These are phyloP conservation scores for Alosa sapidissima DNA, from an alignment of 2,797 vertebrate genomes.

Conservation along the genomic window DNA sequence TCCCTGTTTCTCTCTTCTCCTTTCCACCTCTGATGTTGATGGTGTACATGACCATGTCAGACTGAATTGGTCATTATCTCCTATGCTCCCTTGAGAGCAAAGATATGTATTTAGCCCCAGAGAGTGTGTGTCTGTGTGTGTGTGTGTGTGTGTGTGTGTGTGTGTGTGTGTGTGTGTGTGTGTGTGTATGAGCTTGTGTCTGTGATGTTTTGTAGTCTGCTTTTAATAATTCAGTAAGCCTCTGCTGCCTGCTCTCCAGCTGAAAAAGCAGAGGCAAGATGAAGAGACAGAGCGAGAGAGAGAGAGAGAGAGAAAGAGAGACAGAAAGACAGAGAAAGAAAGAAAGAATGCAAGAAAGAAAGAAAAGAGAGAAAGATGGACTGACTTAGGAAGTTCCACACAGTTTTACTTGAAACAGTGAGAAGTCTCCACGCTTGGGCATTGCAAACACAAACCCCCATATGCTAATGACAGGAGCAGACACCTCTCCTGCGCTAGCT, in stretches of 20 bases:
- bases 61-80: constrained; percentile 49
- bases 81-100: constrained; percentile 25
- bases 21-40: constrained; percentile 28
- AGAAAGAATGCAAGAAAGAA: not conserved
- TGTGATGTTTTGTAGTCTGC: constrained; percentile 31
- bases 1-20: not conserved
- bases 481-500: not conserved
- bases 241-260: constrained; percentile 35
- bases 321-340: not conserved
- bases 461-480: not conserved
- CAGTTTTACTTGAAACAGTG: not conserved
- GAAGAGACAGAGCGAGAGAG: not conserved
- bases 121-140: not conserved
- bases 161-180: constrained; percentile 10
- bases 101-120: constrained; percentile 15
- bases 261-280: not conserved
- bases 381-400: not conserved
- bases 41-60: constrained; percentile 41
- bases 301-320: not conserved
- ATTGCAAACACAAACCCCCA: not conserved
- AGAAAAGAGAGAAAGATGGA: not conserved
- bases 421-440: not conserved
- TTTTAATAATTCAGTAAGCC: constrained; percentile 53
- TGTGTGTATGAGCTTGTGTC: constrained; percentile 29
- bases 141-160: constrained; percentile 24